These are phyloP conservation scores for Merluccius polli DNA, from an alignment of 2,797 vertebrate genomes.

Conservation along the genomic window DNA sequence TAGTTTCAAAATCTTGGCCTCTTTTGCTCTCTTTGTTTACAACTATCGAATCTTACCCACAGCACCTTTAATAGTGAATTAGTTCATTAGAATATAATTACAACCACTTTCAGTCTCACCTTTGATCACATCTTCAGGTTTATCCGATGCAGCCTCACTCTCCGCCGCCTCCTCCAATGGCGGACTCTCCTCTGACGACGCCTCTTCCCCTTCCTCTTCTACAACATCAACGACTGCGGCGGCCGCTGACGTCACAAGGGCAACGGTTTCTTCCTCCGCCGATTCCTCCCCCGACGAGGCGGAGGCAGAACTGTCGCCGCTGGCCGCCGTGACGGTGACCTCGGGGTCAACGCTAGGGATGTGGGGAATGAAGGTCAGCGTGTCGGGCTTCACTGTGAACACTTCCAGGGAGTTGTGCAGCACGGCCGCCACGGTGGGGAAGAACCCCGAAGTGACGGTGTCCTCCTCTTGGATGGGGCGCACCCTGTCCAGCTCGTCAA, in stretches of 20 bases:
- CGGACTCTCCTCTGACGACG: slow-evolving; percentile 30
- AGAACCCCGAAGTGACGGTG: slow-evolving; percentile 28
- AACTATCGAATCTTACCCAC: no score
- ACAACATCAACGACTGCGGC: slow-evolving; percentile 9
- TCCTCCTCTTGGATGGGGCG: slow-evolving; percentile 14
- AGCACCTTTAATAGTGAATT: background rate
- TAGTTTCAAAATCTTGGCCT: no score
- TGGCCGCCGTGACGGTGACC: slow-evolving; percentile 22
- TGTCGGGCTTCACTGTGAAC: slow-evolving; percentile 35
- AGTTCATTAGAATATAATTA: background rate
- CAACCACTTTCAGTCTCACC: slow-evolving; percentile 33
- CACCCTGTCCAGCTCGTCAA: slow-evolving; percentile 31
- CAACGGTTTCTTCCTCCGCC: slow-evolving; percentile 24
- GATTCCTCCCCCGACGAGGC: slow-evolving; percentile 36
- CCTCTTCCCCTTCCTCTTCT: slow-evolving; percentile 26
- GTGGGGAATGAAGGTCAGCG: slow-evolving; percentile 52
- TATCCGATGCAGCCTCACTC: slow-evolving; percentile 20
- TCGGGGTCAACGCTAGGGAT: slow-evolving; percentile 31
- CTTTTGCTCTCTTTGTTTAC: background rate
- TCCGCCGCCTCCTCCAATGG: slow-evolving; percentile 13
- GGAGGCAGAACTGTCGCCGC: slow-evolving; percentile 25
- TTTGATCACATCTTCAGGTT: slow-evolving; percentile 30
- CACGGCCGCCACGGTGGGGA: slow-evolving; percentile 41
- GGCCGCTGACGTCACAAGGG: slow-evolving; percentile 3
- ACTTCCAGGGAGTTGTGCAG: slow-evolving; percentile 38